Percentiles rank a stretch among this genome's conserved stretches.
phyloP scores from a whole-genome alignment of 2,888 invertebrate species.

The Galerucella pusilla region DNA sequence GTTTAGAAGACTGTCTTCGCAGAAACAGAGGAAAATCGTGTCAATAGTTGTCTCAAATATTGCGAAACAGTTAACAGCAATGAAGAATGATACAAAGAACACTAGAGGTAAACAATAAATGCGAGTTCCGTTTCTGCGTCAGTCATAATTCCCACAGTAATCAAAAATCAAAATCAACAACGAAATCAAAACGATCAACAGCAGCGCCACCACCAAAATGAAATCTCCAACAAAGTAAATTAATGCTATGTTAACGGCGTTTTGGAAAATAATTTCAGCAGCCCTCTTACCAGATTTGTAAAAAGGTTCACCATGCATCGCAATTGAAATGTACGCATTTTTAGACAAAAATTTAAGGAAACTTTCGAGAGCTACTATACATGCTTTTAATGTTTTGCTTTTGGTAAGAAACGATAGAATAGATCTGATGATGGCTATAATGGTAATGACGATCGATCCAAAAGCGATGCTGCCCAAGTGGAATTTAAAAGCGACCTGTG shows the following conservation, averaged over 20 bases:
- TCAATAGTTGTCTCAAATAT: slow-evolving; percentile 53
- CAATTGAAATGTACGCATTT: slow-evolving; percentile 55
- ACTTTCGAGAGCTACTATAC: slow-evolving; percentile 41
- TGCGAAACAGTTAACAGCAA: slow-evolving; percentile 44
- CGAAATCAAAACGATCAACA: slow-evolving; percentile 47
- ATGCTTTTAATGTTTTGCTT: slow-evolving; percentile 41
- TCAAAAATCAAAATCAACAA: too few species aligned
- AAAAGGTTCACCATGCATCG: slow-evolving; percentile 56
- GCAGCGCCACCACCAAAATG: slow-evolving; percentile 50
- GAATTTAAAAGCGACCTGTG: slow-evolving; percentile 46
- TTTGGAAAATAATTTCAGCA: slow-evolving; percentile 51
- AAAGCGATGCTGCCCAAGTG: slow-evolving; percentile 53
- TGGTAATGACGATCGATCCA: slow-evolving; percentile 52
- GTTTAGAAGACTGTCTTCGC: slow-evolving; percentile 54
- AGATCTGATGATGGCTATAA: slow-evolving; percentile 48
- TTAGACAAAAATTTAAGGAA: slow-evolving; percentile 53
- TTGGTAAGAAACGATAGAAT: slow-evolving; percentile 43
- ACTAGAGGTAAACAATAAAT: slow-evolving; percentile 33
- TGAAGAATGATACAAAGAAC: slow-evolving; percentile 38
- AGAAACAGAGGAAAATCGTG: slow-evolving; percentile 55
- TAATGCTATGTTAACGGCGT: slow-evolving; percentile 50
- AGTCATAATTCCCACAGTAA: slow-evolving; percentile 42
- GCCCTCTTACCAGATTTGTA: slow-evolving; percentile 55
- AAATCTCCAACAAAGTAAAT: slow-evolving; percentile 55
- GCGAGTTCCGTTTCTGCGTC: slow-evolving; percentile 23